A percentile compares a stretch with the other conserved stretches of the same genome.
These are phyloP conservation scores for Leucoma salicis DNA, from an alignment of 2,888 invertebrate genomes.

Conservation along the genomic window DNA sequence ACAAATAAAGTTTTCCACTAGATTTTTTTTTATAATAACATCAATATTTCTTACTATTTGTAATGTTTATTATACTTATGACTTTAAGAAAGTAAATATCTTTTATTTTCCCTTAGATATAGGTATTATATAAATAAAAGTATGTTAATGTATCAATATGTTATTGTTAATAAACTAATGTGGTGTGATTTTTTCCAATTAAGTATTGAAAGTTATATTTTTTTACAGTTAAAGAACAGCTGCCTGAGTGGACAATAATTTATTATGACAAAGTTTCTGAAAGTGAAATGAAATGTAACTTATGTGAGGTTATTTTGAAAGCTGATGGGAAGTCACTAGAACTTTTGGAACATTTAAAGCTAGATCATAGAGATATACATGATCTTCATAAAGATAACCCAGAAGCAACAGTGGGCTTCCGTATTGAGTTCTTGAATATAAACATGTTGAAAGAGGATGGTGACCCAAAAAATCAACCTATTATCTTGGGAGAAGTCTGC, in stretches of 20 bases:
- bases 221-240: slow-evolving; percentile 22
- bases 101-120: background rate
- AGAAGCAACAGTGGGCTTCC: slow-evolving; percentile 61
- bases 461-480: slow-evolving; percentile 46
- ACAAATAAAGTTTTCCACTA: background rate
- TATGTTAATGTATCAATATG: background rate
- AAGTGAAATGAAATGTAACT: slow-evolving; percentile 53
- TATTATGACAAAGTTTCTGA: slow-evolving; percentile 51
- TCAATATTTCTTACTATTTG: too few relatives aligned
- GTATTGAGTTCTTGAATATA: slow-evolving; percentile 67
- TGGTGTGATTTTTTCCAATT: background rate
- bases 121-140: background rate
- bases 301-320: slow-evolving; percentile 51
- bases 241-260: slow-evolving; percentile 66
- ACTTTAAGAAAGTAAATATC: background rate
- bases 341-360: slow-evolving; percentile 53
- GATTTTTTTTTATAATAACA: background rate
- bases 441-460: slow-evolving; percentile 57
- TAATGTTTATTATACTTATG: background rate
- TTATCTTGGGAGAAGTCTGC: slow-evolving; percentile 57
- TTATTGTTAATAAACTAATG: background rate
- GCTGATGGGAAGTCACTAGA: slow-evolving; percentile 46
- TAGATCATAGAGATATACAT: slow-evolving; percentile 56
- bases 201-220: background rate
- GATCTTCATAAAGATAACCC: slow-evolving; percentile 66